phyloP scores from a whole-genome alignment of 2,797 vertebrate species.

The Acanthurus leucopareius region DNA sequence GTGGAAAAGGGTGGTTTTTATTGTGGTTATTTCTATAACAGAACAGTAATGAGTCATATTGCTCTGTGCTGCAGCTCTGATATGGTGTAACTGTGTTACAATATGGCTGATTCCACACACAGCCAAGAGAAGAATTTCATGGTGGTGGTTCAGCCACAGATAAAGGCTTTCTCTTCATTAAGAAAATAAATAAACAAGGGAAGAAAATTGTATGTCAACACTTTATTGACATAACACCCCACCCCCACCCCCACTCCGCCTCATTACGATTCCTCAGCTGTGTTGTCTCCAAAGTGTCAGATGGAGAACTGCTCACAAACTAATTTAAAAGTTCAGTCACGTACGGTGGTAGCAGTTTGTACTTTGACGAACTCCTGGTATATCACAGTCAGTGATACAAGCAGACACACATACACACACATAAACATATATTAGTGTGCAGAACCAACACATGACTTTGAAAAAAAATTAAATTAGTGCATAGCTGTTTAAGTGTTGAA shows the following conservation, averaged over 20 bases:
- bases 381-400: conserved; percentile 31
- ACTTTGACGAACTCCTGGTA: conserved; percentile 61
- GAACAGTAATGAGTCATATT: conserved; percentile 64
- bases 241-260: neutral
- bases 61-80: conserved; percentile 55
- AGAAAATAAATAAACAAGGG: conserved; percentile 64
- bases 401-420: conserved; percentile 32
- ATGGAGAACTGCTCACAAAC: conserved; percentile 61
- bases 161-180: conserved; percentile 71
- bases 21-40: conserved; percentile 59
- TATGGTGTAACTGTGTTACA: conserved; percentile 45
- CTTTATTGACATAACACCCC: conserved; percentile 55
- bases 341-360: conserved; percentile 50
- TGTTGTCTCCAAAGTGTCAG: conserved; percentile 63
- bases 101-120: conserved; percentile 51
- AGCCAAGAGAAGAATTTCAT: conserved; percentile 69
- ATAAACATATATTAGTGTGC: conserved; percentile 25
- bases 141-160: conserved; percentile 65
- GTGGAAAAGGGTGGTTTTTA: conserved; percentile 46
- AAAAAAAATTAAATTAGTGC: conserved; percentile 16
- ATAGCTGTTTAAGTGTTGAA: conserved; percentile 33
- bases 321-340: conserved; percentile 72
- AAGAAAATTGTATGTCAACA: conserved; percentile 68
- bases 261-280: conserved; percentile 66
- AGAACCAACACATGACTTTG: conserved; percentile 27